Evolutionary conservation across 2,888 invertebrate species (phyloP), one percentile per base, ranked within the genome.

Genomic region (Strigamia transsilvanica): DNA sequence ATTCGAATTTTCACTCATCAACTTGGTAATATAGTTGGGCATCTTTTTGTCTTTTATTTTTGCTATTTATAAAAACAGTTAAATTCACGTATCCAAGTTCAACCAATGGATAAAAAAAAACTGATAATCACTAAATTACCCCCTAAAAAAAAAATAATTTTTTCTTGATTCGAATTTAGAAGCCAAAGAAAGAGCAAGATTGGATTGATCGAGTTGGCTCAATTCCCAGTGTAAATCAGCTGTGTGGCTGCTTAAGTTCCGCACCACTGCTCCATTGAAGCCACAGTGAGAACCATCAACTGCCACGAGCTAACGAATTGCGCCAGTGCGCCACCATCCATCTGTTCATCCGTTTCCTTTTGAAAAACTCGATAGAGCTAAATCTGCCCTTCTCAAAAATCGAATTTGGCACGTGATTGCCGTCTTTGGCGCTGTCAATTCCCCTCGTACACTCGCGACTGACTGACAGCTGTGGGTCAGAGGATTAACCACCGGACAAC

Each of bases 261-360:
- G 73, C 73, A n/a, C n/a, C 73, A 32, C 73, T 73, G 27, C 27
- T 73, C 73, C 73, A 73, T 27, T 73, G 32, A 73, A 73, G 32
- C 73, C 73, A 73, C 27, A 73, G 23, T 32, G 73, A 73, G 73
- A 73, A 10, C 73, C 73, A 73, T 73, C 73, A 73, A 73, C 27
- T 73, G 73, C 27, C 73, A 73, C 32, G 73, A 73, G 73, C 73
- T 73, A 73, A 73, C n/a, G 73, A 73, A n/a, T 73, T 73, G 73
- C 32, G 73, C 23, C 12, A 73, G 3, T 13, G 73, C 12, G 51
- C 51, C 51, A 51, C 18, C n/a, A 18, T 51, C 51, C 73, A n/a
- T 73, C 73, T 73, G 73, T 73, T 73, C 73, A 73, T 73, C 73
- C 73, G 73, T 27, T 73, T 73, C 73, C 73, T 73, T 73, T 73